phyloP scores from a whole-genome alignment of 2,888 invertebrate species.

The Griposia aprilina region DNA sequence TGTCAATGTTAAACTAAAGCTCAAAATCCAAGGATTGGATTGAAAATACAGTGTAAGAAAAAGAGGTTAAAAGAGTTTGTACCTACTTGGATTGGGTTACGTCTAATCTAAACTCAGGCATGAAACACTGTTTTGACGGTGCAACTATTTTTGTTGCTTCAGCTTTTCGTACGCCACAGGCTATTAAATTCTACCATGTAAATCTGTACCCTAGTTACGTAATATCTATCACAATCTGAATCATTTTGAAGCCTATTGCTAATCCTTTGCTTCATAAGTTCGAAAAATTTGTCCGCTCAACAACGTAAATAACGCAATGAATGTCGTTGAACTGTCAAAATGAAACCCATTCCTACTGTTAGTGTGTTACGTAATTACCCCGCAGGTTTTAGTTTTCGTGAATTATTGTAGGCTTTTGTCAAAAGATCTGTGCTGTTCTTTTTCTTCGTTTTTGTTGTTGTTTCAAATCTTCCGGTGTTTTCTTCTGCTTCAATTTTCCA shows the following conservation, averaged over 20 bases:
- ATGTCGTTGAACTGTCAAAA: too few species aligned
- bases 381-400: neutral
- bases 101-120: neutral
- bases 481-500: slow-evolving; percentile 1
- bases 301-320: too few species aligned
- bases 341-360: too few species aligned
- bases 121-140: neutral
- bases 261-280: too few species aligned
- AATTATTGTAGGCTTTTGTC: neutral
- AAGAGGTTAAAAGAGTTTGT: neutral
- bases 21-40: neutral
- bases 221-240: too few species aligned
- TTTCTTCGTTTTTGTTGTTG: neutral
- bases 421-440: neutral
- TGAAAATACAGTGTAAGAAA: neutral
- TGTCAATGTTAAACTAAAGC: neutral
- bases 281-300: too few species aligned
- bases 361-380: too few species aligned
- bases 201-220: neutral
- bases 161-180: neutral
- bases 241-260: too few species aligned
- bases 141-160: neutral
- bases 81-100: neutral
- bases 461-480: neutral
- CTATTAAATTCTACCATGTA: neutral